These are phyloP conservation scores for Pteruthius melanotis DNA, from an alignment of 2,113 vertebrate genomes.

Conservation along the genomic window DNA sequence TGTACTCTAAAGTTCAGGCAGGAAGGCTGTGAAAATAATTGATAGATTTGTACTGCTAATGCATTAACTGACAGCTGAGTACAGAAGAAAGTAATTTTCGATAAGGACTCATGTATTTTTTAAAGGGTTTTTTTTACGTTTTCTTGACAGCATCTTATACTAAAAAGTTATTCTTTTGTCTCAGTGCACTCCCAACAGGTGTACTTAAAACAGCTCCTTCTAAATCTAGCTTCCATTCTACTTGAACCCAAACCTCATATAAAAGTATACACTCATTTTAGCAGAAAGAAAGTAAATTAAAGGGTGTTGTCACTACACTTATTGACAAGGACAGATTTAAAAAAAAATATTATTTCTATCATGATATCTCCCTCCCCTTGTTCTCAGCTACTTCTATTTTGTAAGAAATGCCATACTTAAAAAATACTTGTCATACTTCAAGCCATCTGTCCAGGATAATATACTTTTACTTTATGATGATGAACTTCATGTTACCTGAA, in stretches of 20 bases:
- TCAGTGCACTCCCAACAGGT: neutral
- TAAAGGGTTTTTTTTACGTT: rapidly evolving
- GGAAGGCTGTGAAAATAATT: neutral
- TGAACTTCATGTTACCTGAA: neutral
- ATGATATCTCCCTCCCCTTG: neutral
- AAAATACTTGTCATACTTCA: neutral
- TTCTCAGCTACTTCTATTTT: neutral
- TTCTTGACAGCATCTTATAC: neutral
- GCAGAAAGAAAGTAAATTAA: neutral
- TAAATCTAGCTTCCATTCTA: neutral
- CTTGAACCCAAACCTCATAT: neutral
- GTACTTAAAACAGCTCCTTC: neutral
- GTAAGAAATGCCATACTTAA: neutral
- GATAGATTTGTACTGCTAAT: neutral
- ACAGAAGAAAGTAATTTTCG: neutral
- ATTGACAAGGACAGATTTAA: neutral
- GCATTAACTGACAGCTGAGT: neutral
- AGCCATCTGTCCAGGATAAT: neutral
- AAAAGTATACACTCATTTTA: neutral
- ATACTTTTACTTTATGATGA: neutral
- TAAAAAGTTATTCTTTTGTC: neutral
- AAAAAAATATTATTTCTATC: neutral
- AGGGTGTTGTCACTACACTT: neutral
- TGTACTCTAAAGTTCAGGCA: neutral
- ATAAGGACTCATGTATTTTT: neutral